Evolutionary conservation across 2,797 vertebrate genomes (phyloP), one percentile per base, ranked within the genome.

Genomic region (Hoplostethus atlanticus): DNA sequence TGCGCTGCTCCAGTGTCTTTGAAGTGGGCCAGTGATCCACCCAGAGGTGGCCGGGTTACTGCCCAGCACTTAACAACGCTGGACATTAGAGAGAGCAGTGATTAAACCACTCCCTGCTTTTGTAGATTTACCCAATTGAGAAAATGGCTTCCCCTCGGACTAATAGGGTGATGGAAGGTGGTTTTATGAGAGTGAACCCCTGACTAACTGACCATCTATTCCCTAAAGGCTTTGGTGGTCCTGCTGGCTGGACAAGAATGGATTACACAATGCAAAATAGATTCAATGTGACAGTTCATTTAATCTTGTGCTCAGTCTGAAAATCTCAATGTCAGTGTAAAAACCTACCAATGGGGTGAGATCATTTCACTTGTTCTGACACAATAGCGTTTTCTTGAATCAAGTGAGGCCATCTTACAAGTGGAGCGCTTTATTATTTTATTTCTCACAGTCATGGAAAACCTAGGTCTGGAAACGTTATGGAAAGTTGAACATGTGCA

Each of bases 31-130:
- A 53, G 73, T 58, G 73, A 73, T 83, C 44, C 6, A 57, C 73
- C 73, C 48, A 17, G 70, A 64, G 79, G 76, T 73, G 66, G 73
- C 70, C 21, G 13, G 42, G 31, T 54, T 50, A 11, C 48, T 54
- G 61, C 13, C 42, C 40, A 44, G 38, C 77, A 71, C 81, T 81
- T 83, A 81, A 73, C 75, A 81, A 69, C 68, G 56, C 54, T 71
- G 83, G 82, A 62, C 74, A 81, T 68, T 77, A 85, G 64, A 64
- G 72, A 82, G 73, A 68, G 17, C 21, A 51, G 72, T 57, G 63
- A 76, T 81, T 70, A 87, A 83, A 79, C 53, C 79, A 34, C 75
- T 80, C 81, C 64, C 76, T 58, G 7, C 57, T 87, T 81, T 86
- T 79, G 76, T 62, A 79, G 79, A 69, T 36, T 64, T 84, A 73